Conservation (phyloP, 2,797 vertebrate genomes). For the Podarcis siculus region DNA sequence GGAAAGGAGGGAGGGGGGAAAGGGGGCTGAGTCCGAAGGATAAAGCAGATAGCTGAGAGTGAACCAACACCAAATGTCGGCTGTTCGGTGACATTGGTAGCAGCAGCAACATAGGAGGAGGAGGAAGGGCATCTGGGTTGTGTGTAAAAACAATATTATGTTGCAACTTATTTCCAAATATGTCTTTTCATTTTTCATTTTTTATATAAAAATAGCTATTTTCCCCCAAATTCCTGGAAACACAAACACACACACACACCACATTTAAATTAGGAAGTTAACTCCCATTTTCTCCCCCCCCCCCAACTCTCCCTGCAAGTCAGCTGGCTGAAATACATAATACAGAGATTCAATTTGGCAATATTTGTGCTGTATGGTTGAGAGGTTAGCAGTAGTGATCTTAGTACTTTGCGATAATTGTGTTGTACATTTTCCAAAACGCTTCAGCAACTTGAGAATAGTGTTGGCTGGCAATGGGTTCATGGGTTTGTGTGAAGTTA, state of each 20-base stretch:
- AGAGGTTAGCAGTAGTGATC: conserved; percentile 47
- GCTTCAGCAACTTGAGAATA: neutral
- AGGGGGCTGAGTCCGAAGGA: conserved; percentile 47
- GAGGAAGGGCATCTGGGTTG: conserved; percentile 32
- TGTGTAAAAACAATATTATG: conserved; percentile 18
- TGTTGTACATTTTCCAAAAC: conserved; percentile 52
- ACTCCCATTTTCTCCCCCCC: neutral
- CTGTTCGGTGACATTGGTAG: conserved; percentile 44
- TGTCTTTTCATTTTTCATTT: conserved; percentile 23
- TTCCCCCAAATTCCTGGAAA: neutral
- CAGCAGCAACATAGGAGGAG: neutral
- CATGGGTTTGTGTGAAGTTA: neutral
- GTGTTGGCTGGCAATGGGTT: conserved; percentile 14
- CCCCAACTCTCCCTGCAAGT: neutral
- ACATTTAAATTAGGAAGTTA: conserved; percentile 43
- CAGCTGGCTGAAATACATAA: conserved; percentile 42
- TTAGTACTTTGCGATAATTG: conserved; percentile 37
- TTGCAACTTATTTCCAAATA: conserved; percentile 23
- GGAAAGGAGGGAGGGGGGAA: neutral
- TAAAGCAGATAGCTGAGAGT: conserved; percentile 59
- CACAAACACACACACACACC: neutral
- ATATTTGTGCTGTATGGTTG: neutral
- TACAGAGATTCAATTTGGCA: conserved; percentile 51
- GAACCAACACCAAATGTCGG: conserved; percentile 44
- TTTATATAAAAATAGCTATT: neutral